Base-by-base conservation (phyloP, 2,888 invertebrate species). In the Pristionchus maxplancki region DNA sequence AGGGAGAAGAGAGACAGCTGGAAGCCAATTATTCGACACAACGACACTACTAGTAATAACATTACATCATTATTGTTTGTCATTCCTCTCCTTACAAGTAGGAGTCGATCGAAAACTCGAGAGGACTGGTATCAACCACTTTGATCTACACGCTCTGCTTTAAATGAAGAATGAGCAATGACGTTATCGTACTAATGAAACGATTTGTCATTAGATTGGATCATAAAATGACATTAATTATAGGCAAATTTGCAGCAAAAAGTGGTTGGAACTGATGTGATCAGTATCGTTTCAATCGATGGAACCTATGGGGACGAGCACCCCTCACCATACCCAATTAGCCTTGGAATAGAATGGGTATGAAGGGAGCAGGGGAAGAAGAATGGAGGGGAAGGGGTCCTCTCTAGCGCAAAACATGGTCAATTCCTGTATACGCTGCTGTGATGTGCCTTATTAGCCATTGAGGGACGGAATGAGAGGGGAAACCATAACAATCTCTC, bases 1-100 rank as follows among this genome's bases (percentile, higher is more conserved):
- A 28, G 28, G 20, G 31, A 31, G 67, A 67, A 34, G 44, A 40
- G 37, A 78, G 78, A 78, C 44, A 78, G 48, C 44, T 40, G 44
- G 78, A 44, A n/a, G 44, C 71, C 74, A 78, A 78, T 78, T 78
- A 78, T 24, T 40, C 40, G 24, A 50, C n/a, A 58, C 24, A n/a
- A 24, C 37, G 40, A 40, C 28, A 78, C 71, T 67, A 34, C 67
- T 40, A n/a, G 78, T 78, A 78, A 78, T 78, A 78, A 78, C 78
- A 78, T 78, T 44, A 78, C 78, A 78, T 78, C 78, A 78, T 78
- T 78, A 78, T 78, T 78, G 78, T 78, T 58, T 71, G 71, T 71
- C 37, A 34, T n/a, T 34, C 17, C 24, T 8, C 20, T 17, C 20
- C 13, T 64, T 62, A 64, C 64, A 64, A 74, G 71, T 74, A 24